A percentile compares a stretch with the other conserved stretches of the same genome.
Conservation (phyloP, 1,140 invertebrate species). For the Sipha flava region DNA sequence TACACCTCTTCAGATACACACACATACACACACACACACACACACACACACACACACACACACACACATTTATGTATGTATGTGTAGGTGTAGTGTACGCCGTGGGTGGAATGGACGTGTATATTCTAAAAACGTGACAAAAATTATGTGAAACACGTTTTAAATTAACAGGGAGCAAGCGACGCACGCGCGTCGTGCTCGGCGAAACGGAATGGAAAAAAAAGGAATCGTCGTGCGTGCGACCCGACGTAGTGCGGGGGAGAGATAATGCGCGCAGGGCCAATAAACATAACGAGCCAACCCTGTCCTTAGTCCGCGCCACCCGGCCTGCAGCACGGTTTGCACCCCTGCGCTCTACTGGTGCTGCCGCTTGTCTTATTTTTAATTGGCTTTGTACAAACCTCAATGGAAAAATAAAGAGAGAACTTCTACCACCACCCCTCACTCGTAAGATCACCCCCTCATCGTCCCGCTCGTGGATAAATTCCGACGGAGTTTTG, state of each 20-base stretch:
- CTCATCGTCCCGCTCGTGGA: no score
- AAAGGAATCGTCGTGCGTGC: not conserved
- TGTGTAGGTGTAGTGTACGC: no score
- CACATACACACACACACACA: no score
- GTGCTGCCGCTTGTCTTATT: constrained; percentile 12
- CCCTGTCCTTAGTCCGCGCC: not conserved
- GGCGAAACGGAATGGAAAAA: not conserved
- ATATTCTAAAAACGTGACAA: constrained; percentile 17
- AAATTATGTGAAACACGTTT: constrained; percentile 31
- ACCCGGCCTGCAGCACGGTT: not conserved
- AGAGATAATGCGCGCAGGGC: constrained; percentile 24
- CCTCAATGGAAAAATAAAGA: constrained; percentile 32
- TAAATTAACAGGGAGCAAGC: constrained; percentile 11
- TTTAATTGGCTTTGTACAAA: constrained; percentile 30
- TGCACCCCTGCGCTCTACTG: no score
- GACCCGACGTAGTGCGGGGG: not conserved
- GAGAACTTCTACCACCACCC: not conserved
- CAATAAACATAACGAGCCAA: constrained; percentile 29
- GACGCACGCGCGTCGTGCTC: not conserved
- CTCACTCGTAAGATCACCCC: not conserved
- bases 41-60: no score
- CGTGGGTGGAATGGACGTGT: not conserved
- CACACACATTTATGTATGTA: no score
- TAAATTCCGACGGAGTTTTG: constrained; percentile 2
- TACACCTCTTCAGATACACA: not conserved